These are phyloP conservation scores for Lamellibrachia columna DNA, from an alignment of 2,888 invertebrate species.

Conservation along the genomic window DNA sequence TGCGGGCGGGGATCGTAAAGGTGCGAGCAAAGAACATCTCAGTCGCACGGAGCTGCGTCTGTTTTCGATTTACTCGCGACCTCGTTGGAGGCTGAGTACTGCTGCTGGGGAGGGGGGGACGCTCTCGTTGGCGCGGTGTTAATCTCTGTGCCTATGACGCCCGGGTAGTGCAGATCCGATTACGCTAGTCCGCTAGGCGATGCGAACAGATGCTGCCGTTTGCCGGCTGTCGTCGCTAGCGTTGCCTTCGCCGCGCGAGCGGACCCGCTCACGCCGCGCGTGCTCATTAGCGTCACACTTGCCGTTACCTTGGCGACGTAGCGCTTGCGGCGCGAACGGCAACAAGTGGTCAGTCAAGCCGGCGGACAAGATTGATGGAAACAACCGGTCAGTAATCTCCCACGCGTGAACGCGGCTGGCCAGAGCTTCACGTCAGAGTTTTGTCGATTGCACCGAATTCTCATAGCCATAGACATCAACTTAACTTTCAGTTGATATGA, in stretches of 20 bases:
- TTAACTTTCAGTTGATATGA: not conserved
- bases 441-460: not conserved
- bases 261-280: not conserved
- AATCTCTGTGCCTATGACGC: not conserved
- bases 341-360: conserved; percentile 1
- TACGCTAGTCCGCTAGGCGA: conserved; percentile 16
- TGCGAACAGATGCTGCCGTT: not conserved
- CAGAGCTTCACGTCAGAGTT: not conserved
- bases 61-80: not conserved
- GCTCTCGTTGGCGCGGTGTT: not conserved
- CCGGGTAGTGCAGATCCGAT: not conserved
- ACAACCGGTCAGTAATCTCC: not conserved
- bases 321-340: not conserved
- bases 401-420: not conserved
- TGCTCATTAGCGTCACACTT: conserved; percentile 3
- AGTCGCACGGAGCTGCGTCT: not conserved
- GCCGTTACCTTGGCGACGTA: not conserved
- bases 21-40: not conserved
- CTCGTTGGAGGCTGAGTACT: not conserved
- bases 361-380: not conserved
- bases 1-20: not conserved
- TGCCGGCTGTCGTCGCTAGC: not conserved
- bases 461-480: not conserved
- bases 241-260: not conserved
- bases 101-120: not conserved